Conservation (phyloP, 1,140 invertebrate species). For the Anagrus nilaparvatae region DNA sequence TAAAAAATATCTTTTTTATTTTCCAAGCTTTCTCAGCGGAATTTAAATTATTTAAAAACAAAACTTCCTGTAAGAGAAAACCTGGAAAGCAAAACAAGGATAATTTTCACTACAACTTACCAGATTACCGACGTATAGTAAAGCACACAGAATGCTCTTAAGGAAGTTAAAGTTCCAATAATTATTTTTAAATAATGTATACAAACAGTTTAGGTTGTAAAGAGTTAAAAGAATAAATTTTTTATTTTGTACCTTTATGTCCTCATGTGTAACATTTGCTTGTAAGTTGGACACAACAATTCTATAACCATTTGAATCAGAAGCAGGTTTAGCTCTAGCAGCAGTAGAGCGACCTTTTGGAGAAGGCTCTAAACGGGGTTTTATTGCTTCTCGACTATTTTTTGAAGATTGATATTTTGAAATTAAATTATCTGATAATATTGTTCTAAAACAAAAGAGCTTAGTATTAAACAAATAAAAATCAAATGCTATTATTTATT, state of each 20-base stretch:
- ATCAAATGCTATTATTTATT: neutral
- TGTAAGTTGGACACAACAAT: conserved; percentile 83
- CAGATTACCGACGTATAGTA: no score
- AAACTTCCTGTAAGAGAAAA: no score
- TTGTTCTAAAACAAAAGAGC: conserved; percentile 23
- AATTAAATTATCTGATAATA: conserved; percentile 29
- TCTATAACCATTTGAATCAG: conserved; percentile 52
- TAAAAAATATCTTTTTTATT: no score
- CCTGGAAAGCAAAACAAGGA: no score
- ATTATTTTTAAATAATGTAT: no score
- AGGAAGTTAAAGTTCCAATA: no score
- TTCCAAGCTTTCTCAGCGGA: no score
- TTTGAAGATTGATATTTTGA: conserved; percentile 33
- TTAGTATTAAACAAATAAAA: neutral
- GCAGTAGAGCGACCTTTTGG: conserved; percentile 39
- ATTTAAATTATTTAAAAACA: no score
- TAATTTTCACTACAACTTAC: no score
- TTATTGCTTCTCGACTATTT: conserved; percentile 35
- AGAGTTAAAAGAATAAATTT: no score
- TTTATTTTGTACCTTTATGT: conserved; percentile 60
- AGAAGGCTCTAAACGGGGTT: conserved; percentile 41
- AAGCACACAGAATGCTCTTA: no score
- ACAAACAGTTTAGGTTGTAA: no score
- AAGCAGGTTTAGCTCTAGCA: conserved; percentile 41
- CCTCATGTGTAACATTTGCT: conserved; percentile 72